A percentile compares a stretch with the other conserved stretches of the same genome.
Evolutionary conservation across 2,797 vertebrate genomes (phyloP).

Genomic region (Yasuhikotakia modesta): DNA sequence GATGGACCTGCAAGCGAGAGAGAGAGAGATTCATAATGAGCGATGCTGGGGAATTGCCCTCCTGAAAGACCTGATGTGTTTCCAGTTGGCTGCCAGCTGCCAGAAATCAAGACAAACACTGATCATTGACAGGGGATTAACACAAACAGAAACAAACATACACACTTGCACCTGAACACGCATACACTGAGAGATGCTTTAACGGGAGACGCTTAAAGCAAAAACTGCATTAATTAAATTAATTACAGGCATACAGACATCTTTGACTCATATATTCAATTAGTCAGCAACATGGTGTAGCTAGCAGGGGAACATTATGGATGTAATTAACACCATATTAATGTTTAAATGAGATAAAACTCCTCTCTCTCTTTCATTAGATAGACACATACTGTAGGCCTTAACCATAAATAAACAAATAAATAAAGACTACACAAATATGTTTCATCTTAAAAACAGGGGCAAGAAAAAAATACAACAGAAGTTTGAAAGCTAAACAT

Average conservation of each 20-base stretch:
- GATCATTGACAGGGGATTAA: slow-evolving; percentile 92
- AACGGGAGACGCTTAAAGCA: slow-evolving; percentile 75
- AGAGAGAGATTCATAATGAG: slow-evolving; percentile 90
- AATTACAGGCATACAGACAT: slow-evolving; percentile 93
- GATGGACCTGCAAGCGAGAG: slow-evolving; percentile 81
- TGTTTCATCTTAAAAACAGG: not conserved
- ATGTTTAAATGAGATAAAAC: slow-evolving; percentile 72
- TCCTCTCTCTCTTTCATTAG: not conserved
- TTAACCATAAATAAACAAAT: slow-evolving; percentile 19
- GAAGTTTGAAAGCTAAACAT: no score
- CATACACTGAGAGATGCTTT: slow-evolving; percentile 9
- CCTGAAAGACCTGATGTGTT: slow-evolving; percentile 94
- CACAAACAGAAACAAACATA: slow-evolving; percentile 92
- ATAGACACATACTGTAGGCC: not conserved
- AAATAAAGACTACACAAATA: slow-evolving; percentile 5
- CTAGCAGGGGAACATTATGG: slow-evolving; percentile 88
- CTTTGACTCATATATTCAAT: slow-evolving; percentile 88
- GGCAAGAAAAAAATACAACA: not conserved
- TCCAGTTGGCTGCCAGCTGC: slow-evolving; percentile 98
- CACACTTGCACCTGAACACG: slow-evolving; percentile 62
- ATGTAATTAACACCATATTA: slow-evolving; percentile 92
- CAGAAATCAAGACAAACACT: slow-evolving; percentile 92
- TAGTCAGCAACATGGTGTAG: slow-evolving; percentile 88
- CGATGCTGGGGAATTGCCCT: slow-evolving; percentile 95
- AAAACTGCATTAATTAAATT: slow-evolving; percentile 93